These are phyloP conservation scores for Uropetala carovei DNA, from an alignment of 2,888 invertebrate genomes.

Conservation along the genomic window DNA sequence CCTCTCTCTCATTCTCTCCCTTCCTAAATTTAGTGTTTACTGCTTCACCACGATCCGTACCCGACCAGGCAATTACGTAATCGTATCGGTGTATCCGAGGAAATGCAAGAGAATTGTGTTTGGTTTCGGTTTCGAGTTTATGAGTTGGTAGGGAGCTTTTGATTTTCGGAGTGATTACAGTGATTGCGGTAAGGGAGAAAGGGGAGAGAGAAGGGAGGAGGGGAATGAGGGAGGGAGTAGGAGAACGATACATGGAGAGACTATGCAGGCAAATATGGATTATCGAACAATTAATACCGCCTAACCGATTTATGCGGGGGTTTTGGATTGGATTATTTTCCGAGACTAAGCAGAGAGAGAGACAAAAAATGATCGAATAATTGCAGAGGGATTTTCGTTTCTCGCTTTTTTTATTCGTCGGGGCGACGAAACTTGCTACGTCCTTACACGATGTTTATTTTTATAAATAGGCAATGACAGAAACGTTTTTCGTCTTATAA, in stretches of 20 bases:
- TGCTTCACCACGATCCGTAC: slow-evolving; percentile 20
- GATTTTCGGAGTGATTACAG: slow-evolving; percentile 54
- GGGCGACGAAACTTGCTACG: too few species aligned
- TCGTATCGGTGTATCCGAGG: slow-evolving; percentile 11
- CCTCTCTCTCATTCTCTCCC: not conserved
- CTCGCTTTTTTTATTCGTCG: too few species aligned
- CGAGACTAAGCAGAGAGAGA: not conserved
- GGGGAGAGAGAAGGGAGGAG: not conserved
- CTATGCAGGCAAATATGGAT: slow-evolving; percentile 13
- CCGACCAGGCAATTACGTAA: slow-evolving; percentile 15
- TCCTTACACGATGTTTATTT: too few species aligned
- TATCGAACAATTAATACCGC: slow-evolving; percentile 49
- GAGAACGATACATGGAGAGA: not conserved
- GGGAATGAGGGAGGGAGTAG: not conserved
- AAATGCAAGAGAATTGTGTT: slow-evolving; percentile 43
- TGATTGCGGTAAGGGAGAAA: not conserved
- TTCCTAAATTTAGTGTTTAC: not conserved
- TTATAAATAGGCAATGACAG: too few species aligned
- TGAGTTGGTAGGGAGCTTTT: slow-evolving; percentile 41
- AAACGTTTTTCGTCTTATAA: too few species aligned
- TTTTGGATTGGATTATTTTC: slow-evolving; percentile 10
- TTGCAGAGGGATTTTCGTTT: not conserved
- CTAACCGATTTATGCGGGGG: not conserved
- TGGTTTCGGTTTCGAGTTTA: slow-evolving; percentile 46
- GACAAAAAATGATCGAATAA: not conserved